phyloP scores from a whole-genome alignment of 23 tunicate genomes.

The Ascidia mentula region DNA sequence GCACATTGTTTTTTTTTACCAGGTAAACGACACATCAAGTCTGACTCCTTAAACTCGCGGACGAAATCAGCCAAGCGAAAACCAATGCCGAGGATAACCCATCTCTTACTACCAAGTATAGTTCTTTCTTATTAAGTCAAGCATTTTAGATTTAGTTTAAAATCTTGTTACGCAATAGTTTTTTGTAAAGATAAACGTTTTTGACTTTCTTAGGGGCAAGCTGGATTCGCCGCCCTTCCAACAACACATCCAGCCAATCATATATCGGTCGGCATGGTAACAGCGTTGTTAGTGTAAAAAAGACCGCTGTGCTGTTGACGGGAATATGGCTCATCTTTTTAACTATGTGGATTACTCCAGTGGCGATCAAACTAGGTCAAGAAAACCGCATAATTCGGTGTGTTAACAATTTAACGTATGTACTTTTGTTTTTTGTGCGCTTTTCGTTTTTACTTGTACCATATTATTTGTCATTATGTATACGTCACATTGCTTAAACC shows the following conservation, averaged over 20 bases:
- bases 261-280: slow-evolving; percentile 88
- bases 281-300: slow-evolving; percentile 62
- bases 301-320: slow-evolving; percentile 27
- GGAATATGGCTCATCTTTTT: slow-evolving; percentile 43
- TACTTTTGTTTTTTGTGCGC: too few species aligned
- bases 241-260: slow-evolving; percentile 10
- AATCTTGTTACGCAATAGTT: too few species aligned
- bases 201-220: not conserved
- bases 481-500: too few species aligned
- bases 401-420: too few species aligned
- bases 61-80: not conserved
- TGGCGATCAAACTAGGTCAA: not conserved
- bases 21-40: not conserved
- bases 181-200: not conserved
- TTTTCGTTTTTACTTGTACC: too few species aligned
- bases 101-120: not conserved
- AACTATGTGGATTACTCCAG: slow-evolving; percentile 40
- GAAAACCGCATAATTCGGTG: not conserved
- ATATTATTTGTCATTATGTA: too few species aligned
- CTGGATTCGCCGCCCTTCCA: not conserved
- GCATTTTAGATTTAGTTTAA: too few species aligned
- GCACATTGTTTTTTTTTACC: not conserved
- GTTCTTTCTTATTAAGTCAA: too few species aligned
- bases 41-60: not conserved
- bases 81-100: not conserved